Evolutionary conservation across 1,140 invertebrate genomes (phyloP).

Genomic region (Drosophila albomicans): DNA sequence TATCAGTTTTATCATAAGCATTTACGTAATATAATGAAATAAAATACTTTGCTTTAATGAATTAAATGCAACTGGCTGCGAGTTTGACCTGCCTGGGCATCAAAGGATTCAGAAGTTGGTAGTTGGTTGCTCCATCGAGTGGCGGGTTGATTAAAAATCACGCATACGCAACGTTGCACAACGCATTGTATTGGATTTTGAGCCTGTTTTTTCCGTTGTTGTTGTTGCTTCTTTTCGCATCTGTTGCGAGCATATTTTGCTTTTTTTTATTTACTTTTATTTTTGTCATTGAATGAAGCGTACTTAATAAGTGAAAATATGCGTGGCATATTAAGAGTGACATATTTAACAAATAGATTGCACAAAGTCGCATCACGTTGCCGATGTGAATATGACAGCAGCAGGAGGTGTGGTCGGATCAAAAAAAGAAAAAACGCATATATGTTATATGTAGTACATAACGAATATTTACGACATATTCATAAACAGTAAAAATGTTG

Average conservation of each 20-base stretch:
- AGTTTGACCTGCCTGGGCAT: constrained; percentile 11
- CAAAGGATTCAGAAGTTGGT: constrained; percentile 19
- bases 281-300: constrained; percentile 56
- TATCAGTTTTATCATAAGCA: constrained; percentile 23
- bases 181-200: constrained; percentile 39
- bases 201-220: not conserved
- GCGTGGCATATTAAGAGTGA: constrained; percentile 70
- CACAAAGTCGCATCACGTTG: constrained; percentile 51
- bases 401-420: not conserved
- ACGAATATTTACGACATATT: constrained; percentile 54
- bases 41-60: constrained; percentile 57
- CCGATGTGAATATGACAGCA: constrained; percentile 62
- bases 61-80: constrained; percentile 43
- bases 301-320: constrained; percentile 72
- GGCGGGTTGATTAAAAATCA: constrained; percentile 67
- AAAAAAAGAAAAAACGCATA: constrained; percentile 19
- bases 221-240: not conserved
- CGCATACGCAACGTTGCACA: constrained; percentile 63
- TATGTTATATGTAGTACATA: not conserved
- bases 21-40: constrained; percentile 52
- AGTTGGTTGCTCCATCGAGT: constrained; percentile 16
- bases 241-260: constrained; percentile 4
- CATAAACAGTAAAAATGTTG: constrained; percentile 48
- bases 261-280: constrained; percentile 24
- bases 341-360: constrained; percentile 70